Evolutionary conservation across 2,797 vertebrate genomes (phyloP), one percentile per base, ranked within the genome.

Genomic region (Petrocephalus schoutedeni): DNA sequence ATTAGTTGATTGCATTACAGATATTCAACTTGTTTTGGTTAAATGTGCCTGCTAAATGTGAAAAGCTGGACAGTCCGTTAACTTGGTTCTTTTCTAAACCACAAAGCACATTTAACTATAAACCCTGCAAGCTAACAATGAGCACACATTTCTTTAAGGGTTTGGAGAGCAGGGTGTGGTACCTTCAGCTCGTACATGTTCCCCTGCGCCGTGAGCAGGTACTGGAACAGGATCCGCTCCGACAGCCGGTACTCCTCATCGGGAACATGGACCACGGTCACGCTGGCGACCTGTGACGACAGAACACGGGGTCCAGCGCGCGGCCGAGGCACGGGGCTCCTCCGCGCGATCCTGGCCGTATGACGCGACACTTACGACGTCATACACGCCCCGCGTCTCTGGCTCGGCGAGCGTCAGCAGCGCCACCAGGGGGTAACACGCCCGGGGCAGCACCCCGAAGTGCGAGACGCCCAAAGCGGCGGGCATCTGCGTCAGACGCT

Each of bases 121-220:
- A 45, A 9, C 71, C 71, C 36, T 77, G 32, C 16, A 77, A 45
- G 19, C 36, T 77, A 41, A 45, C 9, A 57, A 57, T 45, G 45
- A 45, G 36, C 3, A 67, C 32, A 67, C 28, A 10, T 23, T 61
- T 23, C 36, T 41, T 41, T 41, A 41, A 41, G 23, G 59, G 21
- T 64, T 64, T 28, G 0, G 23, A 4, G 10, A 1, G 61, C 8
- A 32, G 23, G 14, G 61, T 4, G 10, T 12, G 14, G 82, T 95
- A 99, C 98, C 97, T 99, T 98, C 87, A 99, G 95, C 89, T 99
- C 97, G 10, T 96, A 97, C 94, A 97, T 96, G 94, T 96, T 96
- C 82, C 98, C 98, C 87, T 97, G 96, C 87, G 96, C 93, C 49
- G 97, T 97, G 87, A 99, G 97, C 4, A 99, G 95, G 93, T 98